A percentile compares a stretch with the other conserved stretches of the same genome.
These are phyloP conservation scores for Sorex maritimensis DNA, from an alignment of 2,797 vertebrate genomes.

Conservation along the genomic window DNA sequence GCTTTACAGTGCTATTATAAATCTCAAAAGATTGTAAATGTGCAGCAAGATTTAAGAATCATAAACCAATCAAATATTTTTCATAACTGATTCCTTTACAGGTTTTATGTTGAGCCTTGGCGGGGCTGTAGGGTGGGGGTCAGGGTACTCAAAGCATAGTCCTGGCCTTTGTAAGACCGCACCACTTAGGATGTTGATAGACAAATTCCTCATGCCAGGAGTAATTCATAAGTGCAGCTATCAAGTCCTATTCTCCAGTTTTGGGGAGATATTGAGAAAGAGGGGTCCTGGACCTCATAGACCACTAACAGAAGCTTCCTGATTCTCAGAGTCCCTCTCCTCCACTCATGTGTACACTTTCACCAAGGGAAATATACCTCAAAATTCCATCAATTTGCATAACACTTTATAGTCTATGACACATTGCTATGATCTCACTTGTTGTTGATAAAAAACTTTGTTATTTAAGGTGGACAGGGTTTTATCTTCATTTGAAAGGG, in stretches of 20 bases:
- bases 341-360: neutral
- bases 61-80: neutral
- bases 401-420: neutral
- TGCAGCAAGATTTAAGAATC: neutral
- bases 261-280: too few species aligned
- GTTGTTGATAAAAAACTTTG: neutral
- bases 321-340: neutral
- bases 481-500: neutral
- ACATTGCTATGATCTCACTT: neutral
- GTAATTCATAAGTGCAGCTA: too few species aligned
- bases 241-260: too few species aligned
- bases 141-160: neutral
- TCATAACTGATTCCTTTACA: neutral
- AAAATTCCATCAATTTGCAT: neutral
- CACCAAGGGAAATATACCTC: neutral
- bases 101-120: neutral
- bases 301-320: neutral
- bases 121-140: neutral
- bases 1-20: neutral
- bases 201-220: too few species aligned
- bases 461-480: neutral
- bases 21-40: constrained; percentile 11
- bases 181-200: too few species aligned
- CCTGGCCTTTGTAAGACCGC: neutral
- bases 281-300: neutral